These are phyloP conservation scores for Caenorhabditis sp. DNA, from an alignment of 2,888 invertebrate species.

Conservation along the genomic window DNA sequence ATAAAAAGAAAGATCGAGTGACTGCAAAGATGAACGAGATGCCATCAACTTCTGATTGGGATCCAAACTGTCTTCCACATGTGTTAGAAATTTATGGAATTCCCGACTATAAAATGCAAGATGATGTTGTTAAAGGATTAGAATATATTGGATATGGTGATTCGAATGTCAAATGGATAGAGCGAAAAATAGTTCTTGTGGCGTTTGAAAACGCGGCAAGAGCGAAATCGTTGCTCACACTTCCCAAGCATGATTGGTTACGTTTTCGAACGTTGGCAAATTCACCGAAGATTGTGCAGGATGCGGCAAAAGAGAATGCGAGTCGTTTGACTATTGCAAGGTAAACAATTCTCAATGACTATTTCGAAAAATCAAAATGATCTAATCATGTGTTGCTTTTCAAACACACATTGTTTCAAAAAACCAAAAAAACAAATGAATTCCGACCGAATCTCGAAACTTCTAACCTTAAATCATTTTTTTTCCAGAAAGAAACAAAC, in stretches of 20 bases:
- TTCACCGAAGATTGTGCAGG: conserved; percentile 31
- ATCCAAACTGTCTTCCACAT: conserved; percentile 23
- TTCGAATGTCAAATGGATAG: conserved; percentile 40
- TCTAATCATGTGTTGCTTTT: too few relatives aligned
- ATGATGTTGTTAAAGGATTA: conserved; percentile 39
- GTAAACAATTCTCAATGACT: conserved; percentile 17
- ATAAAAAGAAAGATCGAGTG: conserved; percentile 10
- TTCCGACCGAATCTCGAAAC: too few relatives aligned
- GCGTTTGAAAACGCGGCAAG: conserved; percentile 27
- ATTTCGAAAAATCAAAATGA: too few relatives aligned
- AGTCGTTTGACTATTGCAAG: conserved; percentile 12
- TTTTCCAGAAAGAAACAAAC: conserved; percentile 24
- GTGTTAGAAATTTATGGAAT: conserved; percentile 44
- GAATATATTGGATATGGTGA: conserved; percentile 34
- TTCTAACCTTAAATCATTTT: background rate
- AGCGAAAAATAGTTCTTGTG: conserved; percentile 41
- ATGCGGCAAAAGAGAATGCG: conserved; percentile 20
- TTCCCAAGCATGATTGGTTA: conserved; percentile 40
- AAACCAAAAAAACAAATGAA: too few relatives aligned
- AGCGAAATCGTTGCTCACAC: conserved; percentile 21
- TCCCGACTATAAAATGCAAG: conserved; percentile 47
- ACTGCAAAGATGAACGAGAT: background rate
- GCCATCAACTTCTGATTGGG: conserved; percentile 23
- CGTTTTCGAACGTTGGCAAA: conserved; percentile 28
- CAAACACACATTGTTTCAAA: too few relatives aligned